These are phyloP conservation scores for Folsomia manolachei DNA, from an alignment of 2,888 invertebrate genomes.

Conservation along the genomic window DNA sequence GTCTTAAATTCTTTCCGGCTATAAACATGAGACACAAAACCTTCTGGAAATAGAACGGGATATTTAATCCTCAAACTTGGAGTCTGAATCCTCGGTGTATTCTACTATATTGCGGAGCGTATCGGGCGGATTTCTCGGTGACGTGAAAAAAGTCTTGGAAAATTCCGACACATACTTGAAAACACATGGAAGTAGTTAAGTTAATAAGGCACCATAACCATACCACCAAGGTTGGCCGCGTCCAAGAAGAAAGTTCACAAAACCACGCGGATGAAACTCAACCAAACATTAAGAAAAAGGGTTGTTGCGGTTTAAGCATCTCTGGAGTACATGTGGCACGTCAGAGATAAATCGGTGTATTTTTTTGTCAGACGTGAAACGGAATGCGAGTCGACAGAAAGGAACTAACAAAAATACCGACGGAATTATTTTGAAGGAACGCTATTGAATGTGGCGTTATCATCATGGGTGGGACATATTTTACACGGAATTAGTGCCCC, in stretches of 20 bases:
- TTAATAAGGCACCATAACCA: not conserved
- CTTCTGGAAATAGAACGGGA: not conserved
- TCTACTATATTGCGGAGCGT: too few species aligned
- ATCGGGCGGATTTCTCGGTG: not conserved
- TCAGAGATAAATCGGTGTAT: not conserved
- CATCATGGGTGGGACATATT: too few species aligned
- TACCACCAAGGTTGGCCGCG: too few species aligned
- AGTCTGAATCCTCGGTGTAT: too few species aligned
- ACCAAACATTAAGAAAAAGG: too few species aligned
- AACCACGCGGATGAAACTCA: too few species aligned
- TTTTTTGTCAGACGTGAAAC: too few species aligned
- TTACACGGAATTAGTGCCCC: not conserved
- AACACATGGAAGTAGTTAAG: not conserved
- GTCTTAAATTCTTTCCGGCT: not conserved
- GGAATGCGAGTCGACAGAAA: too few species aligned
- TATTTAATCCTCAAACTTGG: slow-evolving; percentile 4
- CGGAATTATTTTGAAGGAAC: too few species aligned
- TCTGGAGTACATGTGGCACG: not conserved
- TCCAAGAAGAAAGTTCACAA: not conserved
- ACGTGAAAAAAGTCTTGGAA: not conserved
- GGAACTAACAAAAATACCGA: too few species aligned
- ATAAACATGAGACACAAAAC: not conserved
- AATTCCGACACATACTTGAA: slow-evolving; percentile 3
- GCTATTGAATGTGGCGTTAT: not conserved
- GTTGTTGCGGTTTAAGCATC: too few species aligned